A percentile compares a stretch with the other conserved stretches of the same genome.
phyloP scores from a whole-genome alignment of 2,797 vertebrate genomes.

The Anas capensis region DNA sequence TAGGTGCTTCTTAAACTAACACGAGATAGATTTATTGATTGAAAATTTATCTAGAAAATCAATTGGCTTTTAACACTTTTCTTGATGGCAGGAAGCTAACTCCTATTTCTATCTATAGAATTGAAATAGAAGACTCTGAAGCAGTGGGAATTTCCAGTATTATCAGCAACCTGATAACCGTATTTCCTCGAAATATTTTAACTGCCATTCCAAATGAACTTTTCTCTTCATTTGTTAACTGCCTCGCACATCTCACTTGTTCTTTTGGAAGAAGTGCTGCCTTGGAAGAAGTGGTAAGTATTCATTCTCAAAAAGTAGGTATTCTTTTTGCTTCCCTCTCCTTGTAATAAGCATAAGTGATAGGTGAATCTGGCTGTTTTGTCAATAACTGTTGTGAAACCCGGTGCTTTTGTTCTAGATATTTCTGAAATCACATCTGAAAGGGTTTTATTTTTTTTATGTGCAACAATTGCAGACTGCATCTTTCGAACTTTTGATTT shows the following conservation, averaged over 20 bases:
- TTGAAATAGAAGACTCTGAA: constrained; percentile 99
- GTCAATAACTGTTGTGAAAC: background rate
- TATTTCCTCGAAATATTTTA: constrained; percentile 93
- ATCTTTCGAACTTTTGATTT: background rate
- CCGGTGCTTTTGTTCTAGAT: background rate
- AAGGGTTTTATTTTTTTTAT: background rate
- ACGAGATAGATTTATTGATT: background rate
- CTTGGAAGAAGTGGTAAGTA: constrained; percentile 95
- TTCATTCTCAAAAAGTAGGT: background rate
- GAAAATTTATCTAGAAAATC: background rate
- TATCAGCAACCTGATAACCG: constrained; percentile 97
- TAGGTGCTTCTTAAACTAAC: background rate
- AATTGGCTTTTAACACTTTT: background rate
- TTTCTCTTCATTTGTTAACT: constrained; percentile 98
- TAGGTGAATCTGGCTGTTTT: background rate
- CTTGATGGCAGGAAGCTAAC: background rate
- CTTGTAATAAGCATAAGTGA: background rate
- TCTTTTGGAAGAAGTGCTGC: constrained; percentile 97
- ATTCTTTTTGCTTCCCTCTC: background rate
- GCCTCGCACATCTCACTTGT: constrained; percentile 96
- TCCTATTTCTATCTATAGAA: constrained; percentile 81
- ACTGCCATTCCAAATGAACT: constrained; percentile 95
- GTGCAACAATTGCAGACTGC: background rate
- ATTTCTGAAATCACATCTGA: background rate
- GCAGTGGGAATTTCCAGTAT: constrained; percentile 97